Base-by-base conservation (phyloP, 2,113 vertebrate species). In the Hiodon tergisus region DNA sequence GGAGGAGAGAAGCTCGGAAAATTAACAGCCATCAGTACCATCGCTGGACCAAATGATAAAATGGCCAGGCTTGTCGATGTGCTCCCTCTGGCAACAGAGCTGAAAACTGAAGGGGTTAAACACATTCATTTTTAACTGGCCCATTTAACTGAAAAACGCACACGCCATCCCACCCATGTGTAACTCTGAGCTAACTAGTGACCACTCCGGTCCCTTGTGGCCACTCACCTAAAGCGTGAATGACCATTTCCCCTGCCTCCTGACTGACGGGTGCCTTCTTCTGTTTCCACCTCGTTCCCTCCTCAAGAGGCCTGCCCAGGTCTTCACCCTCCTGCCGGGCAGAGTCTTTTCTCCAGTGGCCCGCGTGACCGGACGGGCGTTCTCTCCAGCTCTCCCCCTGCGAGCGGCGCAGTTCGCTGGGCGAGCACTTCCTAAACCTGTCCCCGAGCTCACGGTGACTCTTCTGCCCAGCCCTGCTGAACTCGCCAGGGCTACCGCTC, bases 331-430 rank as follows among this genome's bases (percentile, higher is more conserved):
- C 73, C 55, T 93, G 93, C 11, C 85, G 90, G 75, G 83, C 77
- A 5, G 76, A 79, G 51, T 87, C 89, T 75, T 84, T 94, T 76
- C 89, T 90, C 81, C 87, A 82, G 76, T 84, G 81, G 72, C 80
- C 90, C 10, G 83, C 77, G 9, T 86, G 78, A 76, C 75, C 67
- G 80, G 86, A 82, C 57, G 83, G 58, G 75, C 84, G 83, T 9
- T 93, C 93, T 82, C 91, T 93, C 94, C 94, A 91, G 70, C 46
- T 86, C 57, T 95, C 93, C 48, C 86, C 88, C 81, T 81, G 81
- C 71, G 76, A 76, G 48, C n/a, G 77, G 54, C 86, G 84, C 78
- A 86, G 90, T 74, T 94, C 93, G 1, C 67, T 63, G 54, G 88
- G 83, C 0, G 88, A 63, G 86, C 91, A 88, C 67, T 91, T 92